A percentile compares a stretch with the other conserved stretches of the same genome.
Evolutionary conservation across 2,888 invertebrate species (phyloP).

Genomic region (Pocota personata): DNA sequence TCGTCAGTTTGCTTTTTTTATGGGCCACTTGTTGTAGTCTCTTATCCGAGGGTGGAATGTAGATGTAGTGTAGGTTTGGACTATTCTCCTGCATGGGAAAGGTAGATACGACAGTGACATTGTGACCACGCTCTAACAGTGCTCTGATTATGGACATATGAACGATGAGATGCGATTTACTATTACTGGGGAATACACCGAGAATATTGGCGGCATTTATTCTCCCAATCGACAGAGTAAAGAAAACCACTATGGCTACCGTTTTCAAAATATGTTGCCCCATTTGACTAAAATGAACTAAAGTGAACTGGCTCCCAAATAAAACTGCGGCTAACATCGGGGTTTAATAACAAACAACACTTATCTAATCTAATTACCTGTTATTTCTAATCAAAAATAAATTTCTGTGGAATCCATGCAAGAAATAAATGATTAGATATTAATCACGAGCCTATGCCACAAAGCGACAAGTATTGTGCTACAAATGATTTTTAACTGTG

Average conservation of each 20-base stretch:
- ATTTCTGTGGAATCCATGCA: not conserved
- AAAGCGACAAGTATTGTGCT: no score
- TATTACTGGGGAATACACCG: not conserved
- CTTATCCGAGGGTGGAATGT: conserved; percentile 15
- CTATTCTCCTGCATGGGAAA: conserved; percentile 78
- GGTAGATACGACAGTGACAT: conserved; percentile 79
- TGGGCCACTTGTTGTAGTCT: not conserved
- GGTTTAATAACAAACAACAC: not conserved
- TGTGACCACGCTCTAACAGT: conserved; percentile 80
- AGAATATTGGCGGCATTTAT: not conserved
- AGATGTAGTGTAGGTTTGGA: conserved; percentile 76
- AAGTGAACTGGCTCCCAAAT: not conserved
- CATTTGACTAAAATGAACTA: not conserved
- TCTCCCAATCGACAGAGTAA: not conserved
- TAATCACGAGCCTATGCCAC: not conserved
- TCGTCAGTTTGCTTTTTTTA: not conserved
- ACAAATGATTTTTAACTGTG: not conserved
- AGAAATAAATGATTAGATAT: not conserved
- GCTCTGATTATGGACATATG: conserved; percentile 79
- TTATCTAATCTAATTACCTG: not conserved
- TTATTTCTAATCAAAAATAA: not conserved
- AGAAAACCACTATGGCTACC: not conserved
- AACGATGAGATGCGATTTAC: conserved; percentile 77
- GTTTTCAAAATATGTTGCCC: not conserved
- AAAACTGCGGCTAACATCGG: not conserved